Evolutionary conservation across 2,797 vertebrate genomes (phyloP), one percentile per base, ranked within the genome.

Genomic region (Gymnoscopelus microlampas): DNA sequence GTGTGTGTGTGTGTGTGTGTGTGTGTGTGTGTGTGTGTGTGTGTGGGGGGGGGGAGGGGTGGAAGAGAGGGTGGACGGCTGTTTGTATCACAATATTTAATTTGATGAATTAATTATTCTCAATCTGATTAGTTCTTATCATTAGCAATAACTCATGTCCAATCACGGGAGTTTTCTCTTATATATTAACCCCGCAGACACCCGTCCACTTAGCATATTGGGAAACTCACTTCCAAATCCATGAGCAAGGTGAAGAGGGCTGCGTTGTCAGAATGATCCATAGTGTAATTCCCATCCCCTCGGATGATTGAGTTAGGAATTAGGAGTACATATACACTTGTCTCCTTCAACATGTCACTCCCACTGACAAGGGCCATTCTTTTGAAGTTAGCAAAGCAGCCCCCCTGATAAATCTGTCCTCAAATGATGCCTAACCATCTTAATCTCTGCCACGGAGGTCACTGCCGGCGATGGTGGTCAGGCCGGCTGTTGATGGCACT

Each of bases 91-190:
- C 85, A 89, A 92, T 92, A 95, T 95, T 95, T 95, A 95, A 96
- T 97, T 96, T 95, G 94, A 94, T 91, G 95, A 96, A 97, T 97
- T 94, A 95, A 95, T 95, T 93, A 85, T 89, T 94, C 94, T 95
- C 95, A 94, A 96, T 96, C 96, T 93, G 91, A 94, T 95, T 94
- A 91, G 86, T 93, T 93, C 94, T 93, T 93, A 93, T 95, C 85
- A 87, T 96, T 95, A 96, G 88, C 89, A 78, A 93, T 94, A 96
- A 93, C 94, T 94, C 90, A 92, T 82, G 77, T 94, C 94, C 84
- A 90, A 86, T 92, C 87, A 89, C 74, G 75, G 79, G 78, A 67
- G 68, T 81, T 94, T 92, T 94, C 93, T 93, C 90, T 91, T 90
- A 90, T 94, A 94, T 95, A 95, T 96, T 92, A 93, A 93, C 92